A percentile compares a stretch with the other conserved stretches of the same genome.
Conservation (phyloP, 2,797 vertebrate species). For the Enteromius thamalakanensis region DNA sequence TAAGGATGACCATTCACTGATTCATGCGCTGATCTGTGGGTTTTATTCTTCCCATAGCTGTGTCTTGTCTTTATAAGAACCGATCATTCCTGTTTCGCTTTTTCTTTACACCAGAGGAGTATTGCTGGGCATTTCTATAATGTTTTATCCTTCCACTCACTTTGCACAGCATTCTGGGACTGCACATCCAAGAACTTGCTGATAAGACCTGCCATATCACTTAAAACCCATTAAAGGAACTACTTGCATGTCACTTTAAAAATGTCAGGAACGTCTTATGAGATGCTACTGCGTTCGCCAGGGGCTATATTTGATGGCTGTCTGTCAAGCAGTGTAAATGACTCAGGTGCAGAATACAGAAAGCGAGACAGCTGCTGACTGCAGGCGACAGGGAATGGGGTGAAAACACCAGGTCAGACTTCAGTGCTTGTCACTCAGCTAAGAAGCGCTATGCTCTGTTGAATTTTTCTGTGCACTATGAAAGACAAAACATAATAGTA, state of each 20-base stretch:
- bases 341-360: constrained; percentile 37
- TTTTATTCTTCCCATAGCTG: background rate
- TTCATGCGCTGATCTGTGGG: constrained; percentile 43
- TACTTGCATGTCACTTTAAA: constrained; percentile 53
- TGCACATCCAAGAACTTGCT: background rate
- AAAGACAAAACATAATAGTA: background rate
- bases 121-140: background rate
- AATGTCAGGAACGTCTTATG: constrained; percentile 47
- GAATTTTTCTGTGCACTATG: constrained; percentile 4
- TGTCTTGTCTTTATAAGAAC: constrained; percentile 1
- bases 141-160: background rate
- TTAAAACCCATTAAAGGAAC: constrained; percentile 54
- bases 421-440: constrained; percentile 43
- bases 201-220: constrained; percentile 45
- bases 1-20: constrained; percentile 55
- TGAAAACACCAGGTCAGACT: constrained; percentile 36
- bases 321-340: constrained; percentile 53
- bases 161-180: background rate
- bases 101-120: background rate
- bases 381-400: constrained; percentile 37
- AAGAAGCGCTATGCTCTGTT: constrained; percentile 5
- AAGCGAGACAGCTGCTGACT: constrained; percentile 37
- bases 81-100: background rate
- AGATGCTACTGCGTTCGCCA: constrained; percentile 35
- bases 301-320: constrained; percentile 48